Conservation (phyloP, 2,797 vertebrate genomes). For the Cephalopachus bancanus region DNA sequence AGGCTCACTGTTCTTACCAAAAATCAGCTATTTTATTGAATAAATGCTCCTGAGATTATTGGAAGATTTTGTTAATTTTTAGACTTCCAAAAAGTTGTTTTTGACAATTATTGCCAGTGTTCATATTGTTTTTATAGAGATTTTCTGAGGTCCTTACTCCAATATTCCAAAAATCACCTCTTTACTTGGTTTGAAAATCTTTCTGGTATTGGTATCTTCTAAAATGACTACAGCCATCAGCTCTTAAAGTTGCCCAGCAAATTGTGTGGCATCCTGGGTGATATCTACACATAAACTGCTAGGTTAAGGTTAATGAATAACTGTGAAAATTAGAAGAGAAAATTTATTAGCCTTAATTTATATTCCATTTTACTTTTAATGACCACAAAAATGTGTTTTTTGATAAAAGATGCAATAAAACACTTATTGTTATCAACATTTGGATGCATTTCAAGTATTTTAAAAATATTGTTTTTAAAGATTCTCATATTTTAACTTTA, state of each 20-base stretch:
- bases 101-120: conserved; percentile 23
- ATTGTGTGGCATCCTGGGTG: neutral
- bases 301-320: conserved; percentile 47
- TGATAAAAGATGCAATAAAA: conserved; percentile 47
- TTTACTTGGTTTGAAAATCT: conserved; percentile 56
- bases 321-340: conserved; percentile 57
- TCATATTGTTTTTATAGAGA: conserved; percentile 57
- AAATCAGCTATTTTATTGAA: conserved; percentile 42
- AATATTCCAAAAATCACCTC: conserved; percentile 39
- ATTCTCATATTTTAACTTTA: conserved; percentile 65
- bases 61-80: conserved; percentile 56
- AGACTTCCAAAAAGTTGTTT: conserved; percentile 62
- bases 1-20: conserved; percentile 11
- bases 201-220: conserved; percentile 49
- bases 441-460: conserved; percentile 56
- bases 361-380: conserved; percentile 63
- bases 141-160: conserved; percentile 45
- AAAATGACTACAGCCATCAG: conserved; percentile 10
- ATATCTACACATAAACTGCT: conserved; percentile 8
- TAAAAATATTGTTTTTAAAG: conserved; percentile 51
- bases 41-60: conserved; percentile 21
- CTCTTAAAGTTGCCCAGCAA: conserved; percentile 58
- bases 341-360: conserved; percentile 59
- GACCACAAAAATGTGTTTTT: conserved; percentile 41
- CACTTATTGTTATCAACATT: conserved; percentile 62